Percentiles rank a stretch among this genome's conserved stretches.
phyloP scores from a whole-genome alignment of 2,888 invertebrate genomes.

The Xylota sylvarum region DNA sequence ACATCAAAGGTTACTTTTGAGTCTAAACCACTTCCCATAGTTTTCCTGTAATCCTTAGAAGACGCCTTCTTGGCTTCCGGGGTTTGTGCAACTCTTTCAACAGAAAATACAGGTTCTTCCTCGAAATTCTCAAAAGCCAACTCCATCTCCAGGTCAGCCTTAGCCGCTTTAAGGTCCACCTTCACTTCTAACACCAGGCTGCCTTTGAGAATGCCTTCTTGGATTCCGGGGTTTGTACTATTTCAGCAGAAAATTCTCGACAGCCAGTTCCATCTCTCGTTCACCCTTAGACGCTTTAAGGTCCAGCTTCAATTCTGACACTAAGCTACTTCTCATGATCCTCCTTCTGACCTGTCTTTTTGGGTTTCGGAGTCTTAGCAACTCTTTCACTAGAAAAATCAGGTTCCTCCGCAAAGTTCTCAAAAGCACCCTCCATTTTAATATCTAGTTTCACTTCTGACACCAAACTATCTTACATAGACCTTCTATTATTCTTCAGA shows the following conservation, averaged over 20 bases:
- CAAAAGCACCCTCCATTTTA: too few species aligned
- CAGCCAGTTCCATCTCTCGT: conserved; percentile 45
- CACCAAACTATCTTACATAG: too few species aligned
- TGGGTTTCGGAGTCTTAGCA: conserved; percentile 37
- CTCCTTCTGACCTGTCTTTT: too few species aligned
- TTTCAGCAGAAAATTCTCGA: conserved; percentile 37
- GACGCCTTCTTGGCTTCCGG: conserved; percentile 24
- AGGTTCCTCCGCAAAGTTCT: too few species aligned
- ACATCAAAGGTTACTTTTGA: too few species aligned
- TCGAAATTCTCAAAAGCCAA: conserved; percentile 55
- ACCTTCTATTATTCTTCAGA: conserved; percentile 34
- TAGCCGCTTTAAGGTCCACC: conserved; percentile 39
- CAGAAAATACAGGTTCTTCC: conserved; percentile 39
- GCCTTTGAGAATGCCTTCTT: conserved; percentile 5
- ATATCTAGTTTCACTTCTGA: too few species aligned
- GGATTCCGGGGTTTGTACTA: conserved; percentile 30
- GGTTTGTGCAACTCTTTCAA: conserved; percentile 12
- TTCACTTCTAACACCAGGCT: conserved; percentile 2
- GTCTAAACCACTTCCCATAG: too few species aligned
- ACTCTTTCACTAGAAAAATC: conserved; percentile 18
- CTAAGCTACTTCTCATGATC: conserved; percentile 7
- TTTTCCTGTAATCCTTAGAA: conserved; percentile 28
- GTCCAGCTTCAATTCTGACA: conserved; percentile 19
- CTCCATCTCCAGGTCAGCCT: conserved; percentile 40
- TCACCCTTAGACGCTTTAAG: conserved; percentile 34